Evolutionary conservation across 2,888 invertebrate genomes (phyloP).

Genomic region (Drosophila macrospina): DNA sequence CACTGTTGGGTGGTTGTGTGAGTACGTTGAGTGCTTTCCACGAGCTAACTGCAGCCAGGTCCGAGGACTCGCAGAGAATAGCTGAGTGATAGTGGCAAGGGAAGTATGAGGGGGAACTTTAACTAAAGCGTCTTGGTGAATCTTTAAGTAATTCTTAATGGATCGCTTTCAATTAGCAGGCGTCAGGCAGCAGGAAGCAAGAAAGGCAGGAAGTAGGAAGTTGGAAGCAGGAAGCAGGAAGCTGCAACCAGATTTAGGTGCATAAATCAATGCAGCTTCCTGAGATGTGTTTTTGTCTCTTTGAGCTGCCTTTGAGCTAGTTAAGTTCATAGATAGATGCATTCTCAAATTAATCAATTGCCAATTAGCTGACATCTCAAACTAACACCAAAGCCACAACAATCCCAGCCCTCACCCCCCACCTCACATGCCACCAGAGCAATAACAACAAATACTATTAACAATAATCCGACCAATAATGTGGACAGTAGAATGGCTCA

Average conservation of each 20-base stretch:
- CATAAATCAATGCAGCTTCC: slow-evolving; percentile 44
- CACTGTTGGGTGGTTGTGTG: background rate
- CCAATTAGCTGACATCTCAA: slow-evolving; percentile 64
- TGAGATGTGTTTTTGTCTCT: background rate
- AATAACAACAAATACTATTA: slow-evolving; percentile 6
- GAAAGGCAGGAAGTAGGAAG: slow-evolving; percentile 1
- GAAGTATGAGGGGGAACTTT: background rate
- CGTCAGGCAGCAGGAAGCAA: slow-evolving; percentile 11
- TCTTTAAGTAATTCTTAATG: slow-evolving; percentile 47
- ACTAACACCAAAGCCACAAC: slow-evolving; percentile 11
- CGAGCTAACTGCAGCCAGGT: slow-evolving; percentile 18
- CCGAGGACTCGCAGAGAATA: background rate
- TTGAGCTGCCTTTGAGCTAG: slow-evolving; percentile 22
- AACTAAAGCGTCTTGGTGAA: slow-evolving; percentile 24
- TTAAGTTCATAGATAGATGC: slow-evolving; percentile 45
- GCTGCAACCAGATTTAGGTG: slow-evolving; percentile 29
- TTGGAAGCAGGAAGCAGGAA: slow-evolving; percentile 1
- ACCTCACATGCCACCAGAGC: background rate
- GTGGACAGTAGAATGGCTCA: slow-evolving; percentile 12
- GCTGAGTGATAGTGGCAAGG: background rate
- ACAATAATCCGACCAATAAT: slow-evolving; percentile 32
- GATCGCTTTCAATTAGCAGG: slow-evolving; percentile 50
- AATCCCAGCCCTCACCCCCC: background rate
- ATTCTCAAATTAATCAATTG: slow-evolving; percentile 66
- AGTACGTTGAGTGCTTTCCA: slow-evolving; percentile 27